Conservation (phyloP, 2,888 invertebrate species). For the Elaeidobius kamerunicus region DNA sequence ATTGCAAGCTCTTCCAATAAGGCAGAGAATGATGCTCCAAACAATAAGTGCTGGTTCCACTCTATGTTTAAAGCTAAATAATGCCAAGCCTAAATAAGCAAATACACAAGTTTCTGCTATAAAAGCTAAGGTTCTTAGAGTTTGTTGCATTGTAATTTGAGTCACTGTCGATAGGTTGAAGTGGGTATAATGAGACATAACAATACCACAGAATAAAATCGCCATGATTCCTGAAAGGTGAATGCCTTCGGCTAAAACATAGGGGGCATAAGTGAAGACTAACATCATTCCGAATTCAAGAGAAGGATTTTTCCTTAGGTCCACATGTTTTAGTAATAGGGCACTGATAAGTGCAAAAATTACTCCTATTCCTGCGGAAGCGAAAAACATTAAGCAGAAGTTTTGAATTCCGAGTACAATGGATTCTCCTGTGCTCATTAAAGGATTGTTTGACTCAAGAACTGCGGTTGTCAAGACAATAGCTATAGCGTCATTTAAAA, state of each 20-base stretch:
- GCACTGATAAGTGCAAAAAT: constrained; percentile 93
- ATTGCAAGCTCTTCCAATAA: constrained; percentile 92
- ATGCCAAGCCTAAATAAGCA: constrained; percentile 92
- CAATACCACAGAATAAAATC: constrained; percentile 96
- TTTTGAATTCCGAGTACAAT: constrained; percentile 83
- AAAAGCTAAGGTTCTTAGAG: constrained; percentile 94
- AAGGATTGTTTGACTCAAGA: constrained; percentile 65
- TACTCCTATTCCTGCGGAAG: constrained; percentile 95
- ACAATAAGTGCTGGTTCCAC: constrained; percentile 89
- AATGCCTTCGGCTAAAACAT: constrained; percentile 92
- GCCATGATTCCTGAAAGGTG: constrained; percentile 91
- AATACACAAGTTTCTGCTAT: constrained; percentile 99
- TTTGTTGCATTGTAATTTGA: constrained; percentile 99
- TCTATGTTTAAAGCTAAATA: constrained; percentile 92
- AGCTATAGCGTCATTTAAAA: constrained; percentile 96
- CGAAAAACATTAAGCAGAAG: constrained; percentile 97
- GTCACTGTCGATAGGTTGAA: constrained; percentile 97
- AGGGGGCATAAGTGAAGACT: constrained; percentile 97
- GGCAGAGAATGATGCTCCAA: constrained; percentile 90
- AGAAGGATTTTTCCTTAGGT: constrained; percentile 95
- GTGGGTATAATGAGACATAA: constrained; percentile 99
- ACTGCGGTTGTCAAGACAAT: constrained; percentile 95
- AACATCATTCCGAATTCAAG: constrained; percentile 98
- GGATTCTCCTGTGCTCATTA: constrained; percentile 74
- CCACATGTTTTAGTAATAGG: constrained; percentile 89